Conservation (phyloP, 1,140 invertebrate genomes). For the Phymastichus coffea region DNA sequence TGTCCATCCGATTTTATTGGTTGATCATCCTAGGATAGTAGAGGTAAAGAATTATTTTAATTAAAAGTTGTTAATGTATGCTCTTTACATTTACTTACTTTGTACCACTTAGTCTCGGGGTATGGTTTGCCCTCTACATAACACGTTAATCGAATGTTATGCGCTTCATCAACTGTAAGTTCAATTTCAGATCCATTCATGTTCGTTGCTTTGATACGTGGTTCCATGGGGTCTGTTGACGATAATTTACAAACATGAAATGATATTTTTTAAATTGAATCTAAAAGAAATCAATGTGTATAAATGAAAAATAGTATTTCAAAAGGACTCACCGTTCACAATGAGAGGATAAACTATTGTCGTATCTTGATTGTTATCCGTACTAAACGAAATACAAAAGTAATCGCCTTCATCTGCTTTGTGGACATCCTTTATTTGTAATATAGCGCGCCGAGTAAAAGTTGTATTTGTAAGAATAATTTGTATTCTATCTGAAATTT, state of each 20-base stretch:
- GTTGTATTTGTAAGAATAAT: constrained; percentile 26
- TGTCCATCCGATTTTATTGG: constrained; percentile 37
- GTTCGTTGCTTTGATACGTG: constrained; percentile 26
- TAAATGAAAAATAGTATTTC: no score
- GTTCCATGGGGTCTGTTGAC: no score
- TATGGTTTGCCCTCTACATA: constrained; percentile 42
- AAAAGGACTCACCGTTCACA: constrained; percentile 39
- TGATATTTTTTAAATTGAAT: no score
- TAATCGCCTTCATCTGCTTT: constrained; percentile 35
- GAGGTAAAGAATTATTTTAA: no score
- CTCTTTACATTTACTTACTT: constrained; percentile 42
- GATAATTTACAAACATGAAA: no score
- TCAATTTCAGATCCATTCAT: constrained; percentile 34
- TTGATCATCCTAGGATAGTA: constrained; percentile 37
- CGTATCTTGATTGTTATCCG: constrained; percentile 27
- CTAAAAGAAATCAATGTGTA: no score
- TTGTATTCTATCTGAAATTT: constrained; percentile 32
- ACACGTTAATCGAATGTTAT: constrained; percentile 41
- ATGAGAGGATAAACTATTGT: constrained; percentile 29
- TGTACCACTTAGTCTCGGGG: constrained; percentile 48
- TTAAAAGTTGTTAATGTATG: constrained; percentile 21
- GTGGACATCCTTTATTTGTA: constrained; percentile 36
- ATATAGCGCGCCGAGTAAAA: constrained; percentile 40
- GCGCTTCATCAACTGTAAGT: constrained; percentile 30
- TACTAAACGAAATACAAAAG: constrained; percentile 37